Evolutionary conservation across 2,797 vertebrate species (phyloP), one percentile per base, ranked within the genome.

Genomic region (Ceryle rudis): DNA sequence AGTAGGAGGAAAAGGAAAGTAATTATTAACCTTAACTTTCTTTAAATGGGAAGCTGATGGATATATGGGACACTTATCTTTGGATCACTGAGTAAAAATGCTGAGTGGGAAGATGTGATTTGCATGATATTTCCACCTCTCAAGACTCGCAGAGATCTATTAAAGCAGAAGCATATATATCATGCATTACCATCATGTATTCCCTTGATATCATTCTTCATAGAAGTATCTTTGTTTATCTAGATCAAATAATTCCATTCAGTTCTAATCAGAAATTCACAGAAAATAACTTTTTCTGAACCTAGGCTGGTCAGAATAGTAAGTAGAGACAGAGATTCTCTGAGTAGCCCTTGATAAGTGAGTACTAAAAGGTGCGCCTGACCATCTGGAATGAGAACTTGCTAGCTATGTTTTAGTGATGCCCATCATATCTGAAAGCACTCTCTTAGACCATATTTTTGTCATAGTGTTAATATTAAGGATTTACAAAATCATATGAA

Each of bases 101-200:
- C n/a, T 57, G 44, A 54, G 21, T 7, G 18, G 8, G 11, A 23
- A 70, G 51, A 14, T 58, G n/a, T 35, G 57, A 52, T 70, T 31
- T 70, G 10, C 37, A 9, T 26, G 25, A 23, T 33, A 11, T 35
- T 86, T 70, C 51, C n/a, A 16, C 39, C 42, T 58, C n/a, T 35
- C 1, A 1, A 39, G 64, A 58, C 20, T 23, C 0, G 0, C 49
- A 23, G 44, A 14, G 23, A 15, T 41, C 37, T 70, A 37, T 64
- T 22, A 31, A 51, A 77, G 64, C n/a, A 51, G 75, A 44, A 61
- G 25, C 7, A 12, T 10, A 3, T 25, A 6, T 28, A 51, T 22
- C 15, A 9, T 20, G 16, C 9, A 10, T 26, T 47, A 9, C 33
- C 8, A 6, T 66, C 19, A 23, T 47, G 19, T 51, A 33, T 33